A percentile compares a stretch with the other conserved stretches of the same genome.
phyloP scores from a whole-genome alignment of 2,888 invertebrate genomes.

The Chromoteleia sp. region DNA sequence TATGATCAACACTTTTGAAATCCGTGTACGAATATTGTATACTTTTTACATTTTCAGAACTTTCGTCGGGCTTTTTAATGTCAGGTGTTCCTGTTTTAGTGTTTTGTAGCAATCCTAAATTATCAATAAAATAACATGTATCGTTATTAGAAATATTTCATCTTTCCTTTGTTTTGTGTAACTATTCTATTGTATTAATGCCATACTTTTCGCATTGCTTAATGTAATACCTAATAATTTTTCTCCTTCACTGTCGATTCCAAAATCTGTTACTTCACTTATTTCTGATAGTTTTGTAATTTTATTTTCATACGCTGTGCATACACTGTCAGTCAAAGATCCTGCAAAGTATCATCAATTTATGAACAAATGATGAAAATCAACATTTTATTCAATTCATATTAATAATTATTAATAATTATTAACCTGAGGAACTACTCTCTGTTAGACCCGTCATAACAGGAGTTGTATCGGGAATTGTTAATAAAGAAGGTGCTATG shows the following conservation, averaged over 20 bases:
- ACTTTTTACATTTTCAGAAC: constrained; percentile 74
- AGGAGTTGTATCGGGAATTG: constrained; percentile 84
- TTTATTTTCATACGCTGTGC: constrained; percentile 86
- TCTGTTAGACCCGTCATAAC: constrained; percentile 86
- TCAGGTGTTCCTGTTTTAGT: constrained; percentile 83
- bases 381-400: background rate
- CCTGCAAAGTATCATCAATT: constrained; percentile 77
- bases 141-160: no score
- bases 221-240: constrained; percentile 46
- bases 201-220: constrained; percentile 71
- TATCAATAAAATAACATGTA: no score
- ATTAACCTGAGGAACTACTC: constrained; percentile 87
- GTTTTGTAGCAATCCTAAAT: constrained; percentile 85
- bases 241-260: constrained; percentile 72
- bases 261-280: constrained; percentile 72
- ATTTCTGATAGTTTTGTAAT: constrained; percentile 72
- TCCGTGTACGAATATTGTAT: constrained; percentile 86
- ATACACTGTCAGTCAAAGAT: constrained; percentile 87
- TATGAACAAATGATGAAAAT: background rate
- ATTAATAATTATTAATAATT: constrained; percentile 14
- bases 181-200: no score
- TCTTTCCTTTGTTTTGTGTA: no score
- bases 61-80: constrained; percentile 79
- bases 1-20: constrained; percentile 86
- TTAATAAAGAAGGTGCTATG: constrained; percentile 84